phyloP scores from a whole-genome alignment of 2,113 vertebrate species.

The Tyrannus savana region DNA sequence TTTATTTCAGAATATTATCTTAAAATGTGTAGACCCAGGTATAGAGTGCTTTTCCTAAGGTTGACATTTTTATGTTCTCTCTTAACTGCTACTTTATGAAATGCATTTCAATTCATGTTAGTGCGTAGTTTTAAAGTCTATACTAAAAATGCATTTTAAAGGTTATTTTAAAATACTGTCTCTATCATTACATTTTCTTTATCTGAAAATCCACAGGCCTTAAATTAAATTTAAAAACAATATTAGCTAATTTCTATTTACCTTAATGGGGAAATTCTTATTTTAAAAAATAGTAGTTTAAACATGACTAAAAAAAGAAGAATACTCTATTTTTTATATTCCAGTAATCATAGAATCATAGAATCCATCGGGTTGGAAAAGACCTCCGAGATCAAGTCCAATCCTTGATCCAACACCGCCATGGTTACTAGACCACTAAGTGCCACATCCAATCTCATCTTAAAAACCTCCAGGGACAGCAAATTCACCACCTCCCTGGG shows the following conservation, averaged over 20 bases:
- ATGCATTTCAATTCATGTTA: conserved; percentile 7
- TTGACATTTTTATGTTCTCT: conserved; percentile 67
- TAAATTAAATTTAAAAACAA: conserved; percentile 46
- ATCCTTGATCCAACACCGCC: too few relatives aligned
- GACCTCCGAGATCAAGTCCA: too few relatives aligned
- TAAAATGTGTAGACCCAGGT: conserved; percentile 57
- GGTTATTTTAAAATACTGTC: conserved; percentile 27
- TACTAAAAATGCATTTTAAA: conserved; percentile 7
- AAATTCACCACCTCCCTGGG: too few relatives aligned
- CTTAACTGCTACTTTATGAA: conserved; percentile 34
- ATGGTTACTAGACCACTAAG: too few relatives aligned
- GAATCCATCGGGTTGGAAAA: too few relatives aligned
- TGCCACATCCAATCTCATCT: too few relatives aligned
- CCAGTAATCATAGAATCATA: background rate
- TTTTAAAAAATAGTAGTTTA: background rate
- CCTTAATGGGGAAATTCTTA: background rate
- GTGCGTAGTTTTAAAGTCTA: conserved; percentile 8
- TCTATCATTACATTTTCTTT: conserved; percentile 17
- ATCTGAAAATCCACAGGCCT: conserved; percentile 48
- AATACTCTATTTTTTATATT: background rate
- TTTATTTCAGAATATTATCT: conserved; percentile 49
- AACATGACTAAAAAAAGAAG: background rate
- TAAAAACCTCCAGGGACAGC: too few relatives aligned
- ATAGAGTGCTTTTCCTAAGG: conserved; percentile 62
- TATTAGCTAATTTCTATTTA: conserved; percentile 2